Evolutionary conservation across 2,797 vertebrate genomes (phyloP).

Genomic region (Onychomys leucogaster): DNA sequence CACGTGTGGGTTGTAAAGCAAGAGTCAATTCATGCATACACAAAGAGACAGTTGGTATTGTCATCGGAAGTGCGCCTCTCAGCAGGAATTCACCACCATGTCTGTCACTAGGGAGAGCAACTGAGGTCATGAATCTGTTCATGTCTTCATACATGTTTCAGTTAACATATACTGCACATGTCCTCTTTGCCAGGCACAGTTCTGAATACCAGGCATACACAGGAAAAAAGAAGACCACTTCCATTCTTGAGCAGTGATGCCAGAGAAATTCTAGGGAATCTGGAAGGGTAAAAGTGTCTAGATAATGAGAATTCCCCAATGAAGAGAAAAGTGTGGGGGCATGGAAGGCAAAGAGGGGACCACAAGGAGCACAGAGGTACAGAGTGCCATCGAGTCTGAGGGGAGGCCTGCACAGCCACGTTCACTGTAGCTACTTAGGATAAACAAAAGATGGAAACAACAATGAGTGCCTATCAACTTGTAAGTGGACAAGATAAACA

Average conservation of each 20-base stretch:
- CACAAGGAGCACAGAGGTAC: neutral
- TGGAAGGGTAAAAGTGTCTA: neutral
- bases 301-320: neutral
- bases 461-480: neutral
- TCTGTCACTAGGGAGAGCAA: neutral
- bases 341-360: neutral
- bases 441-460: neutral
- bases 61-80: neutral
- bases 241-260: neutral
- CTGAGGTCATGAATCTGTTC: neutral
- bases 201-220: neutral
- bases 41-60: slow-evolving; percentile 22
- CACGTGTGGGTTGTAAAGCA: neutral
- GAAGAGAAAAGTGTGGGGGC: neutral
- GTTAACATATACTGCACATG: neutral
- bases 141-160: neutral
- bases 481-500: neutral
- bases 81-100: neutral
- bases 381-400: neutral
- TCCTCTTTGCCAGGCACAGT: neutral
- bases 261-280: neutral
- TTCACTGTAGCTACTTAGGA: too few species aligned
- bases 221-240: neutral
- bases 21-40: slow-evolving; percentile 5
- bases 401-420: neutral